Base-by-base conservation (phyloP, 2,797 vertebrate species). In the Peromyscus aztecus region DNA sequence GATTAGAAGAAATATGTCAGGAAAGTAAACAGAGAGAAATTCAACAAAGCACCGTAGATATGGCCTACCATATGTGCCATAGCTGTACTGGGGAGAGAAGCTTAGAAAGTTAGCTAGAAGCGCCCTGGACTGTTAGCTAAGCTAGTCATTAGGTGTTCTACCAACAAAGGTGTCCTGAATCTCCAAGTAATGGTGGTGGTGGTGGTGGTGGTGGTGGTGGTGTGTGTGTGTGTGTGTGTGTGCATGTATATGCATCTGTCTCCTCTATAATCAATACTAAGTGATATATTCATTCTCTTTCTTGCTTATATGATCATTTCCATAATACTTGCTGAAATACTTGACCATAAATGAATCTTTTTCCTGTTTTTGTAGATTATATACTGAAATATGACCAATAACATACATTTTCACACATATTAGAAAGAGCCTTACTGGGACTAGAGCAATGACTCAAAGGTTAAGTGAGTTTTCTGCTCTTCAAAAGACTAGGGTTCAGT, bases 371-470 rank as follows among this genome's bases (percentile, higher is more conserved):
- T 24, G 19, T 67, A 40, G 12, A 29, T 65, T 85, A 4, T 80
- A 1, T 88, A 24, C 31, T 37, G 17, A 85, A 87, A 81, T 34
- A 43, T 11, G 5, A 21, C 40, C 4, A 21, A 46, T 17, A 55
- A 37, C 24, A 57, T 40, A 24, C 88, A 57, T 94, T 71, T 97
- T 94, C 8, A 83, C 37, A 87, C 83, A 85, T 73, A 71, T 94
- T 96, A 89, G 37, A 37, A 93, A 90, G 98, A 91, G 23, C 17
- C 52, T 97, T 96, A 91, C 10, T 46, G 61, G 31, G 10, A 84
- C 61, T 65, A 19, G 40, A 46, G 10, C 17, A 34, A 84, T 49
- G 17, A 29, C 17, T 84, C 61, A 84, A 65, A 46, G 5, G 11
- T 23, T 65, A 83, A 63, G 37, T 63, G 40, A 46, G 19, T 23